These are phyloP conservation scores for Calliphora vomitoria DNA, from an alignment of 2,888 invertebrate species.

Conservation along the genomic window DNA sequence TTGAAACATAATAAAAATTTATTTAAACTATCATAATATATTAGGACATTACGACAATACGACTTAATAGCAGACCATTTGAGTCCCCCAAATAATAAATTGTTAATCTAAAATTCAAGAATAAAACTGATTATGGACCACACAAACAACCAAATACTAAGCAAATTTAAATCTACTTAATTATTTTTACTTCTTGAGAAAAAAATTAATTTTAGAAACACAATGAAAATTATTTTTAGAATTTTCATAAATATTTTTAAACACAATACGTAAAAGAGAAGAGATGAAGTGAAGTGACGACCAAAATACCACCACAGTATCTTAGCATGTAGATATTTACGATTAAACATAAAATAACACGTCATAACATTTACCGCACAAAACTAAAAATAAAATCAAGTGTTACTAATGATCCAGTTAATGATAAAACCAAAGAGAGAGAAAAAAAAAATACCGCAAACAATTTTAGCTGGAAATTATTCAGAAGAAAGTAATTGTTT, in stretches of 20 bases:
- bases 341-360: slow-evolving; percentile 31
- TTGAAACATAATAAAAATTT: too few relatives aligned
- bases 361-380: slow-evolving; percentile 37
- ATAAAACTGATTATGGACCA: neutral
- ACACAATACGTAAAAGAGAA: neutral
- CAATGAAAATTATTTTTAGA: slow-evolving; percentile 50
- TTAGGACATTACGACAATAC: too few relatives aligned
- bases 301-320: neutral
- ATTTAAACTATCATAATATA: too few relatives aligned
- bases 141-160: neutral
- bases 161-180: neutral
- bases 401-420: slow-evolving; percentile 23
- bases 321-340: slow-evolving; percentile 1
- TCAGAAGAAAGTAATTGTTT: neutral
- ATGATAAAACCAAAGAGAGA: neutral
- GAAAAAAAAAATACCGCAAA: neutral
- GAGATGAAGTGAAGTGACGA: neutral
- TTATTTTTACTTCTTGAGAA: neutral
- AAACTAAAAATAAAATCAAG: slow-evolving; percentile 33
- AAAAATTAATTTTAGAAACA: slow-evolving; percentile 15
- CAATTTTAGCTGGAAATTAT: neutral
- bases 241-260: slow-evolving; percentile 42
- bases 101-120: too few relatives aligned
- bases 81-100: too few relatives aligned
- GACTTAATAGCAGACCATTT: too few relatives aligned